phyloP scores from a whole-genome alignment of 2,888 invertebrate species.

The Phortica magna region DNA sequence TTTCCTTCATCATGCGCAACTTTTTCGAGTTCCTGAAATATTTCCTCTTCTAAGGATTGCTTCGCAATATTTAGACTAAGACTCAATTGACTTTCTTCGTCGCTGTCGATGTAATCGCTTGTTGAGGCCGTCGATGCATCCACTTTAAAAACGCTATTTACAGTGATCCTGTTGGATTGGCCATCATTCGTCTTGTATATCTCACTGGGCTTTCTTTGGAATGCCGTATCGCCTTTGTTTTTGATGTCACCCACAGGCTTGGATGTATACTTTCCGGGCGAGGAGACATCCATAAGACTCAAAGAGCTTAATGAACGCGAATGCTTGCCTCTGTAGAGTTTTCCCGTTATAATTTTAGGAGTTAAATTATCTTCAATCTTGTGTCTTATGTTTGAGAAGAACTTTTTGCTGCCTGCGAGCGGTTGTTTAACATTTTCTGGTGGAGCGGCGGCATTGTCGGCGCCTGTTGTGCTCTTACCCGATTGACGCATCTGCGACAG shows the following conservation, averaged over 20 bases:
- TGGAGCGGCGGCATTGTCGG: constrained; percentile 31
- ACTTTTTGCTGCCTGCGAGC: constrained; percentile 62
- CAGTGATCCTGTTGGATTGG: constrained; percentile 7
- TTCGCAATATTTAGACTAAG: constrained; percentile 72
- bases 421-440: constrained; percentile 37
- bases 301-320: constrained; percentile 69
- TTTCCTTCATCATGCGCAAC: constrained; percentile 78
- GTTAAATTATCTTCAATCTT: constrained; percentile 77
- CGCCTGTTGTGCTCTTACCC: constrained; percentile 15
- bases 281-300: constrained; percentile 58
- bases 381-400: constrained; percentile 76
- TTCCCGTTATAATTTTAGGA: constrained; percentile 70
- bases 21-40: constrained; percentile 77
- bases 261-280: constrained; percentile 62
- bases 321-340: constrained; percentile 71
- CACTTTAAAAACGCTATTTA: constrained; percentile 47
- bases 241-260: constrained; percentile 36
- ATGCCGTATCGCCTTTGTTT: neutral
- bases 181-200: neutral
- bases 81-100: constrained; percentile 70
- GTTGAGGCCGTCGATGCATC: neutral
- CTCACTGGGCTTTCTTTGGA: neutral
- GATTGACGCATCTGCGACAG: constrained; percentile 49
- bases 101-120: constrained; percentile 65
- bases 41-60: constrained; percentile 77